These are phyloP conservation scores for Caradrina kadenii DNA, from an alignment of 2,888 invertebrate species.

Conservation along the genomic window DNA sequence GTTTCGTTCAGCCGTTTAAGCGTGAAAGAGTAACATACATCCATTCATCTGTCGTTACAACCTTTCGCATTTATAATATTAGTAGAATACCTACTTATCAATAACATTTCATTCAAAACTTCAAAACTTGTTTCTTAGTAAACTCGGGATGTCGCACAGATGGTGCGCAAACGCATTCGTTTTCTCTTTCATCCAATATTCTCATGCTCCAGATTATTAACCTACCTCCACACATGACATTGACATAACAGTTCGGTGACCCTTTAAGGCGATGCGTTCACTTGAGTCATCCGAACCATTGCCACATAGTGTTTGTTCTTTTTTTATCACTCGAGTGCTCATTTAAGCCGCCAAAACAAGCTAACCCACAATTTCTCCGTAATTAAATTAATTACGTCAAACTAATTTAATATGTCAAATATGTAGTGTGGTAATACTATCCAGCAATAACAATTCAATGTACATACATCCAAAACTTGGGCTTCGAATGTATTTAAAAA, in stretches of 20 bases:
- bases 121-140: background rate
- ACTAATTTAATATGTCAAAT: no score
- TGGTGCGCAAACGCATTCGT: background rate
- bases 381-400: no score
- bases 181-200: slow-evolving; percentile 38
- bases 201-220: slow-evolving; percentile 30
- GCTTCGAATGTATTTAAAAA: no score
- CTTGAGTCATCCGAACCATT: background rate
- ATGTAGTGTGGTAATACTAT: no score
- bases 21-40: no score
- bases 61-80: no score
- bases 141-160: background rate
- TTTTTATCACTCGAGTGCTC: background rate
- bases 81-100: background rate
- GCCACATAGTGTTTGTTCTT: background rate
- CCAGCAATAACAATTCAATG: no score
- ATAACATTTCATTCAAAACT: background rate
- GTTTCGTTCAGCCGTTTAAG: no score
- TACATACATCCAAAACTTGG: no score
- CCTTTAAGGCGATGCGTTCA: background rate
- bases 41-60: no score
- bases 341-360: no score
- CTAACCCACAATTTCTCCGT: no score
- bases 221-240: slow-evolving; percentile 7
- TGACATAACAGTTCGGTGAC: slow-evolving; percentile 21